Percentiles rank a stretch among this genome's conserved stretches.
These are phyloP conservation scores for Venusia cambrica DNA, from an alignment of 2,888 invertebrate species.

Conservation along the genomic window DNA sequence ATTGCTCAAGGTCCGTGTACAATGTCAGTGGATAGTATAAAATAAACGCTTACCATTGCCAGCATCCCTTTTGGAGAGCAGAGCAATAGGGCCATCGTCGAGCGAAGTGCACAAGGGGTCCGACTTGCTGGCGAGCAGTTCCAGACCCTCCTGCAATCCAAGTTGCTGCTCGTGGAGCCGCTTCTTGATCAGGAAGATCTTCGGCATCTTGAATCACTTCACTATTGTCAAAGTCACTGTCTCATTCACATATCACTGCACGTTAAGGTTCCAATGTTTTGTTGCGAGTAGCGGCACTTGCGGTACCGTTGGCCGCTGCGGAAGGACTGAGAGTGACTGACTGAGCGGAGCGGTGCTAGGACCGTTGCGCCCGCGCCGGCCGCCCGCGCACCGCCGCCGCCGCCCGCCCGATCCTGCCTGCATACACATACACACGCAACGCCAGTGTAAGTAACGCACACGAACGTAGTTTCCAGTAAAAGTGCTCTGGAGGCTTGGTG, in stretches of 20 bases:
- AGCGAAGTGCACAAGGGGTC: slow-evolving; percentile 82
- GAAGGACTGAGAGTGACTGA: slow-evolving; percentile 74
- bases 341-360: slow-evolving; percentile 74
- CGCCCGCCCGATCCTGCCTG: slow-evolving; percentile 57
- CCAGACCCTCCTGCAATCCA: slow-evolving; percentile 90
- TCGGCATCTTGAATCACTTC: slow-evolving; percentile 88
- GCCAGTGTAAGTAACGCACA: slow-evolving; percentile 48
- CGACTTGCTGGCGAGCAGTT: slow-evolving; percentile 84
- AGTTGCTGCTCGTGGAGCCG: slow-evolving; percentile 95
- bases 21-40: not conserved
- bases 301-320: slow-evolving; percentile 78
- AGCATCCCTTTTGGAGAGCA: slow-evolving; percentile 79
- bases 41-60: slow-evolving; percentile 55
- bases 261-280: slow-evolving; percentile 71
- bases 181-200: slow-evolving; percentile 95
- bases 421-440: slow-evolving; percentile 44
- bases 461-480: slow-evolving; percentile 69
- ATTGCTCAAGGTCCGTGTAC: too few species aligned
- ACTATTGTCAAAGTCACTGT: slow-evolving; percentile 68
- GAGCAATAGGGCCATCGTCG: slow-evolving; percentile 82
- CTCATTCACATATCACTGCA: slow-evolving; percentile 74
- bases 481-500: slow-evolving; percentile 60
- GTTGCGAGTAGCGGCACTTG: slow-evolving; percentile 75
- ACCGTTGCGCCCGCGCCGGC: slow-evolving; percentile 79
- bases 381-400: slow-evolving; percentile 63